phyloP scores from a whole-genome alignment of 2,888 invertebrate species.

The Nycteola revayana region DNA sequence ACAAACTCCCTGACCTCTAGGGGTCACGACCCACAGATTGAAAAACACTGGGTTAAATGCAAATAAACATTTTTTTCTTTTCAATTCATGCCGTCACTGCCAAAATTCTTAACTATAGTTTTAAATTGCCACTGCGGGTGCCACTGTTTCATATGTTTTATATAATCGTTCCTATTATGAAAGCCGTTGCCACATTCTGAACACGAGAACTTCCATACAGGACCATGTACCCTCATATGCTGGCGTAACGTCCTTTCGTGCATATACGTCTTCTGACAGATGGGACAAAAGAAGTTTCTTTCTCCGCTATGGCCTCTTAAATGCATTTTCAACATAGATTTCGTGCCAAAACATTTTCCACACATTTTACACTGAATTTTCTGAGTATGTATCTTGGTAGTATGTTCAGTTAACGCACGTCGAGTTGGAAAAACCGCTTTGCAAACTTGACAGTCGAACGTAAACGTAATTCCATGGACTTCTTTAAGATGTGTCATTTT shows the following conservation, averaged over 20 bases:
- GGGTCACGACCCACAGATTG: no score
- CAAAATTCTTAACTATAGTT: constrained; percentile 55
- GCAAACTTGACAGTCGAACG: constrained; percentile 64
- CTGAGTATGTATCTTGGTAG: constrained; percentile 65
- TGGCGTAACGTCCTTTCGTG: constrained; percentile 65
- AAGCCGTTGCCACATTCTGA: constrained; percentile 64
- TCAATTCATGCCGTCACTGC: constrained; percentile 32
- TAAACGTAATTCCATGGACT: constrained; percentile 64
- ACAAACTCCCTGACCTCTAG: no score
- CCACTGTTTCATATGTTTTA: constrained; percentile 70
- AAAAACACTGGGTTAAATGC: no score
- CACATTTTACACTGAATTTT: constrained; percentile 68
- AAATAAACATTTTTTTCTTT: no score
- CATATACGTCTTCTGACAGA: constrained; percentile 72
- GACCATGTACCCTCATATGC: constrained; percentile 69
- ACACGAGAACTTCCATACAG: constrained; percentile 59
- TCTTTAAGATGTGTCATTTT: constrained; percentile 73
- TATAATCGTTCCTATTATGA: constrained; percentile 62
- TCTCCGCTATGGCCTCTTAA: constrained; percentile 66
- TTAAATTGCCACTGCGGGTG: constrained; percentile 67
- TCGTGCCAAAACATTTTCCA: constrained; percentile 68
- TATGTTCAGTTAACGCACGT: constrained; percentile 67
- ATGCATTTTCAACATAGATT: constrained; percentile 66
- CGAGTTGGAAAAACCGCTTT: constrained; percentile 59
- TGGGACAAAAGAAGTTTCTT: constrained; percentile 60